Evolutionary conservation across 2,113 vertebrate genomes (phyloP).

Genomic region (Castor canadensis): DNA sequence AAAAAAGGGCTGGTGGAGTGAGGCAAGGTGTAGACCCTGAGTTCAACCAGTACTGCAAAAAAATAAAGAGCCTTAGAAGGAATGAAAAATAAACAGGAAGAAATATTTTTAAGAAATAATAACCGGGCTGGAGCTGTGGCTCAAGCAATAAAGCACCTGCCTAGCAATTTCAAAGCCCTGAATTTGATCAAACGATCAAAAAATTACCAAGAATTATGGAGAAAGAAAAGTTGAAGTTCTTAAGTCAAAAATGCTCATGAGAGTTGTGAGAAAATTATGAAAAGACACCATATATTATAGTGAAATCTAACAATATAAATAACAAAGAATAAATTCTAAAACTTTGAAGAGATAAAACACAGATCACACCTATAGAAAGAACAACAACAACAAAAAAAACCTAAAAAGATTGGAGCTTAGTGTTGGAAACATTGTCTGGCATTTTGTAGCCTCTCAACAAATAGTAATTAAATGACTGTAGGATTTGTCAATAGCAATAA

Average conservation of each 20-base stretch:
- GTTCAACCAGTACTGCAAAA: too few species aligned
- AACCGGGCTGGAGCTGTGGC: too few species aligned
- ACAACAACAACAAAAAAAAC: too few species aligned
- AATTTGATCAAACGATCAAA: too few species aligned
- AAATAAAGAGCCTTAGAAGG: too few species aligned
- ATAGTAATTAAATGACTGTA: neutral
- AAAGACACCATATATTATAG: neutral
- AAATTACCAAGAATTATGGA: conserved; percentile 8
- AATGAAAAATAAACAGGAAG: neutral
- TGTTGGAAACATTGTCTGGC: neutral
- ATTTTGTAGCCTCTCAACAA: neutral
- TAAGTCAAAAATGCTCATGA: neutral
- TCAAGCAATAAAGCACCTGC: too few species aligned
- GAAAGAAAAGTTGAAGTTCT: conserved; percentile 21
- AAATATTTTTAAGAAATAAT: neutral
- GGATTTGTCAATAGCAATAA: neutral
- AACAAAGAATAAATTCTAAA: neutral
- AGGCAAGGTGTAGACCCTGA: too few species aligned
- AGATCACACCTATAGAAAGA: neutral
- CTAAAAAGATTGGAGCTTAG: neutral
- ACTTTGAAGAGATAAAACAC: neutral
- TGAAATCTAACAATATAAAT: neutral
- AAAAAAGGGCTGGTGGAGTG: too few species aligned
- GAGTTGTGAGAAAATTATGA: neutral
- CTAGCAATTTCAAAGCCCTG: too few species aligned